phyloP scores from a whole-genome alignment of 2,888 invertebrate genomes.

The Prosopocoilus inquinatus region DNA sequence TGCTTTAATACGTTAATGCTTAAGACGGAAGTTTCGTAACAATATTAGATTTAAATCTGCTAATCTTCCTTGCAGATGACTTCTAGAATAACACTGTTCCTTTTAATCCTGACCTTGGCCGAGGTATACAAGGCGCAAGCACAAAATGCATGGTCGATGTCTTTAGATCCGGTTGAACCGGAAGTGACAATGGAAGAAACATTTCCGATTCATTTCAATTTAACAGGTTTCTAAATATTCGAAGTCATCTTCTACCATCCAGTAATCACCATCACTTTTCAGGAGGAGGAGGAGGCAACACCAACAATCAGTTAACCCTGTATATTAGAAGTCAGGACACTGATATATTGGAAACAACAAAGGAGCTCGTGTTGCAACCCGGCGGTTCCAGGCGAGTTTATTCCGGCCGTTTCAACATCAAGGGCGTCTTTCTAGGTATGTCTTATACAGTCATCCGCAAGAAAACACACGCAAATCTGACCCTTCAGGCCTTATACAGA shows the following conservation, averaged over 20 bases:
- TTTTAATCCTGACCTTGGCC: conserved; percentile 29
- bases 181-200: conserved; percentile 40
- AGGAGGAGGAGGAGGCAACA: conserved; percentile 17
- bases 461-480: too few relatives aligned
- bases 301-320: conserved; percentile 15
- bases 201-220: conserved; percentile 31
- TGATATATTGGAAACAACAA: conserved; percentile 21
- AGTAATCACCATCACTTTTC: background rate
- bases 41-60: too few relatives aligned
- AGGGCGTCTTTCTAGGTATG: conserved; percentile 46
- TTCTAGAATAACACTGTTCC: too few relatives aligned
- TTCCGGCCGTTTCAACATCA: conserved; percentile 39
- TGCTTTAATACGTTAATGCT: too few relatives aligned
- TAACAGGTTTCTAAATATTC: conserved; percentile 22
- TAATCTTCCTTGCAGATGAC: too few relatives aligned
- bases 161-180: conserved; percentile 35
- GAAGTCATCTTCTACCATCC: background rate
- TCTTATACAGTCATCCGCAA: too few relatives aligned
- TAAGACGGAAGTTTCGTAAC: too few relatives aligned
- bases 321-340: conserved; percentile 22
- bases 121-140: conserved; percentile 36
- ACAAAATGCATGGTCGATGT: conserved; percentile 34
- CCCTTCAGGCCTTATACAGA: too few relatives aligned
- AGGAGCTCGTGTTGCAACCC: conserved; percentile 21
- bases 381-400: conserved; percentile 10